phyloP scores from a whole-genome alignment of 2,113 vertebrate species.

The Regulus satrapa region DNA sequence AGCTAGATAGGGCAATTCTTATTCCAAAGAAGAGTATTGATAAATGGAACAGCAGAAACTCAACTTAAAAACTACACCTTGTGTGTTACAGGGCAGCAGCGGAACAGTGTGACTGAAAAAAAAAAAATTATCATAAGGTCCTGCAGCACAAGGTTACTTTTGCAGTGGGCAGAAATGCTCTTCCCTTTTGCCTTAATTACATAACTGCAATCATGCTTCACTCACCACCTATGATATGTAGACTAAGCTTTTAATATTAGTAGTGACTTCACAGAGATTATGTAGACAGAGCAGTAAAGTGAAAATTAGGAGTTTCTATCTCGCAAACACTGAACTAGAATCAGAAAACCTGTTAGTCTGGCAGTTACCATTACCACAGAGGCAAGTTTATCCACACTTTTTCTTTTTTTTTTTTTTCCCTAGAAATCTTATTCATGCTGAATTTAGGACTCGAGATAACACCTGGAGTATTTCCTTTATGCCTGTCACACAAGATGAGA shows the following conservation, averaged over 20 bases:
- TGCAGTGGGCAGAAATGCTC: background rate
- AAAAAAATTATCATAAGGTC: background rate
- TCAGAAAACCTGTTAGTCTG: constrained; percentile 9
- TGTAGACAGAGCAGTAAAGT: background rate
- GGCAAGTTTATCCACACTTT: background rate
- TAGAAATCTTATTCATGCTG: background rate
- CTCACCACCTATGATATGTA: background rate
- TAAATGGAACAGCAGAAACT: background rate
- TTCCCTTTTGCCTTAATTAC: background rate
- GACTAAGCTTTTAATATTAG: background rate
- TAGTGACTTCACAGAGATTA: background rate
- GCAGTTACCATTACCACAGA: background rate
- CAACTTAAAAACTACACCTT: background rate
- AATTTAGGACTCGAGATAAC: background rate
- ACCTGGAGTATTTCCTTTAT: background rate
- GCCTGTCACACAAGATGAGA: background rate
- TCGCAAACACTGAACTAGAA: background rate
- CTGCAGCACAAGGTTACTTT: background rate
- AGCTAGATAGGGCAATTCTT: background rate
- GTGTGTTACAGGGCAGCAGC: background rate
- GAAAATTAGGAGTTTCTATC: background rate
- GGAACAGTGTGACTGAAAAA: background rate
- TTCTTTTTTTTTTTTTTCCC: background rate
- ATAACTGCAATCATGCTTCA: background rate
- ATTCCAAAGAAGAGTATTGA: background rate